A percentile compares a stretch with the other conserved stretches of the same genome.
Conservation (phyloP, 2,113 vertebrate genomes). For the Nymphicus hollandicus region DNA sequence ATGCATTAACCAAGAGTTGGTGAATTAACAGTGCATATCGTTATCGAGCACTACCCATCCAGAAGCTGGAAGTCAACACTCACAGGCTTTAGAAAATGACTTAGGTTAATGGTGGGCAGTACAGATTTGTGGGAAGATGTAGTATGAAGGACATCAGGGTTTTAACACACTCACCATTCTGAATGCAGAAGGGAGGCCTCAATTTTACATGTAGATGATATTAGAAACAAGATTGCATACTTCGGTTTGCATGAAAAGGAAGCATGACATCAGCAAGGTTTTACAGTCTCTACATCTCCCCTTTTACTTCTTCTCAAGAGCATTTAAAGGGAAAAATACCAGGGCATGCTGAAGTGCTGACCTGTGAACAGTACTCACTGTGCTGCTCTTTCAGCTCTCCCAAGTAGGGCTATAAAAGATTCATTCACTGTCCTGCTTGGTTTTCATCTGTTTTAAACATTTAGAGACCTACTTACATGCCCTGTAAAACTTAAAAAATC, state of each 20-base stretch:
- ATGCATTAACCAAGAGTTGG: not conserved
- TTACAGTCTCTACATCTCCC: not conserved
- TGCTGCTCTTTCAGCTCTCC: slow-evolving; percentile 14
- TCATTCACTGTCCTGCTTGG: slow-evolving; percentile 25
- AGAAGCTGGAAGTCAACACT: not conserved
- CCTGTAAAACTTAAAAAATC: slow-evolving; percentile 1
- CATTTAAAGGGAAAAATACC: not conserved
- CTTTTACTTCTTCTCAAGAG: not conserved
- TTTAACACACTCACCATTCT: not conserved
- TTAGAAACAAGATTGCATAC: not conserved
- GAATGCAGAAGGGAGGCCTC: not conserved
- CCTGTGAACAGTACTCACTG: not conserved
- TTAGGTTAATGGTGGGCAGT: not conserved
- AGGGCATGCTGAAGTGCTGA: not conserved
- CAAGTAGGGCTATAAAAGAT: slow-evolving; percentile 38
- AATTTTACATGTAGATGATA: not conserved
- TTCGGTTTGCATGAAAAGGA: not conserved
- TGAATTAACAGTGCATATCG: not conserved
- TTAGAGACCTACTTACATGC: slow-evolving; percentile 30
- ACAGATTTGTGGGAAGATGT: not conserved
- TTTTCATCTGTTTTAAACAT: slow-evolving; percentile 58
- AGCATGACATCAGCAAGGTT: not conserved
- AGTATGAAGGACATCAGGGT: not conserved
- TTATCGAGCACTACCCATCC: accelerated
- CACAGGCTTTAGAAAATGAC: not conserved